Evolutionary conservation across 2,113 vertebrate genomes (phyloP).

Genomic region (Callopanchax toddi): DNA sequence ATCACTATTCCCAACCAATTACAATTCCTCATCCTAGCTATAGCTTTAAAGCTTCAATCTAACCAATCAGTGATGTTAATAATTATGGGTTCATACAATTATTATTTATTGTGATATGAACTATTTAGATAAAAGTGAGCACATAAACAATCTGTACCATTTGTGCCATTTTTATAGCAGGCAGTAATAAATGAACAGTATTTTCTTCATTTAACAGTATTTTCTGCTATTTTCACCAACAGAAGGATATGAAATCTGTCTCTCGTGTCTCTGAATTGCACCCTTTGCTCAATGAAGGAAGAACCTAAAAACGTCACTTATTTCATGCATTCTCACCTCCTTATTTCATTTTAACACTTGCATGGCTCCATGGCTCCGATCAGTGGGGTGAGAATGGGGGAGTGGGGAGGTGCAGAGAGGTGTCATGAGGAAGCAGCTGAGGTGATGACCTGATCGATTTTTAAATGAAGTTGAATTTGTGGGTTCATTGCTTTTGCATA

Average conservation of each 20-base stretch:
- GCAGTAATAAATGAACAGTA: no score
- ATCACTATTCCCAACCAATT: no score
- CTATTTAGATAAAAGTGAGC: no score
- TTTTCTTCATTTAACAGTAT: no score
- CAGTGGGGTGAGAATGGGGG: constrained; percentile 38
- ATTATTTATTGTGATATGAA: no score
- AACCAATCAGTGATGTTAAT: no score
- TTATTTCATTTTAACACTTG: constrained; percentile 43
- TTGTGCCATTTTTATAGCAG: no score
- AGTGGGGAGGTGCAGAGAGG: constrained; percentile 18
- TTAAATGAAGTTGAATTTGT: constrained; percentile 56
- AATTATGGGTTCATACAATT: no score
- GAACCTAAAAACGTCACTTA: constrained; percentile 45
- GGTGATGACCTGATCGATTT: constrained; percentile 60
- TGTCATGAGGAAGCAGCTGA: constrained; percentile 28
- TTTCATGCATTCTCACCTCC: constrained; percentile 53
- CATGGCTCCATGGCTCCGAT: constrained; percentile 48
- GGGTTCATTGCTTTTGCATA: constrained; percentile 37
- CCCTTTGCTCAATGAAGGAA: constrained; percentile 56
- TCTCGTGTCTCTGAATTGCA: constrained; percentile 20
- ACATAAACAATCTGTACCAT: no score
- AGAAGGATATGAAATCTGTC: constrained; percentile 40
- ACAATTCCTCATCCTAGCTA: no score
- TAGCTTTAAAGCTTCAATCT: no score
- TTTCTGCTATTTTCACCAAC: constrained; percentile 48